Percentiles rank a stretch among this genome's conserved stretches.
These are phyloP conservation scores for Drosophila buzzatii DNA, from an alignment of 2,888 invertebrate genomes.

Conservation along the genomic window DNA sequence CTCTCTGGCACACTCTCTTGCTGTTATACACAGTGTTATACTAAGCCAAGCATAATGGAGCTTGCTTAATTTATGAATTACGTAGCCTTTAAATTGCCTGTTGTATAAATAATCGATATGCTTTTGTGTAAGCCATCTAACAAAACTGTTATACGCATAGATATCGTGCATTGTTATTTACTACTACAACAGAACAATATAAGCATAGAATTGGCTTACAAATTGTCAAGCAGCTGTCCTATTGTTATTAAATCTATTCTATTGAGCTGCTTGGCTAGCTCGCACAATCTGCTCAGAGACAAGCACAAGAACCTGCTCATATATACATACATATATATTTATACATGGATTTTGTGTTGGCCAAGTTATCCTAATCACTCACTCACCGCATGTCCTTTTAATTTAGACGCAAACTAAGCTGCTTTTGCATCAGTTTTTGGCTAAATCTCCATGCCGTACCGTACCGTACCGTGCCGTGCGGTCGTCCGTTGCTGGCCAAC, in stretches of 20 bases:
- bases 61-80: background rate
- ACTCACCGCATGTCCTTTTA: constrained; percentile 45
- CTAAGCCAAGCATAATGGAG: background rate
- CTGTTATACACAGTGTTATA: background rate
- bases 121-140: background rate
- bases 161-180: background rate
- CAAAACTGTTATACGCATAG: background rate
- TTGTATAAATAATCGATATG: background rate
- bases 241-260: constrained; percentile 3
- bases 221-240: constrained; percentile 9
- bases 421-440: constrained; percentile 35
- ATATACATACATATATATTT: background rate
- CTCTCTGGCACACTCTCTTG: background rate
- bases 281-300: background rate
- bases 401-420: constrained; percentile 62
- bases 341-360: constrained; percentile 9
- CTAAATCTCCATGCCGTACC: background rate
- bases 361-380: constrained; percentile 24
- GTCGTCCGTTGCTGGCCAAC: constrained; percentile 16
- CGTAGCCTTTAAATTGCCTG: background rate
- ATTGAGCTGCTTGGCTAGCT: constrained; percentile 1
- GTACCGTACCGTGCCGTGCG: background rate
- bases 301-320: background rate
- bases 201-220: constrained; percentile 2
- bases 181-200: background rate